These are phyloP conservation scores for Chelonus formosanus DNA, from an alignment of 2,888 invertebrate genomes.

Conservation along the genomic window DNA sequence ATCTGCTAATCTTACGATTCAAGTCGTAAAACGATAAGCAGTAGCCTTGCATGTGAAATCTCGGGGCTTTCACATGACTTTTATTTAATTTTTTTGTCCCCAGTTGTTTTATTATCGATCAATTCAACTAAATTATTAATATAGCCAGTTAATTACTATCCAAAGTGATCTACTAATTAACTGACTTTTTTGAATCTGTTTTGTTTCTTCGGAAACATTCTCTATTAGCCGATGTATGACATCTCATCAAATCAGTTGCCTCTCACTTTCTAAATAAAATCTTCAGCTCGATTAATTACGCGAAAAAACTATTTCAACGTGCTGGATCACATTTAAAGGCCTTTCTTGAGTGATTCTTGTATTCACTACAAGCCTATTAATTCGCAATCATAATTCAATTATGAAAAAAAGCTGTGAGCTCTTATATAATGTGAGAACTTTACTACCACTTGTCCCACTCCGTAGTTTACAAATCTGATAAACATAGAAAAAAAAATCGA, in stretches of 20 bases:
- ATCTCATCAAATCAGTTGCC: not conserved
- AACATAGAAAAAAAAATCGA: not conserved
- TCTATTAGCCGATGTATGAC: not conserved
- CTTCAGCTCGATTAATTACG: not conserved
- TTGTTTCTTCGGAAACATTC: constrained; percentile 9
- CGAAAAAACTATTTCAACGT: not conserved
- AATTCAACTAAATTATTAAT: constrained; percentile 19
- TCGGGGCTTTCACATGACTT: not conserved
- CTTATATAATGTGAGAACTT: not conserved
- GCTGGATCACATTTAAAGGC: not conserved
- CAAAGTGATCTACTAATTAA: not conserved
- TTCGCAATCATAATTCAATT: not conserved
- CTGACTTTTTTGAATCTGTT: not conserved
- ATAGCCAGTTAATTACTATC: not conserved
- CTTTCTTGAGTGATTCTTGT: not conserved
- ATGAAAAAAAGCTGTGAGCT: constrained; percentile 1
- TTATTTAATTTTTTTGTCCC: constrained; percentile 12
- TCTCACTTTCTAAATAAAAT: not conserved
- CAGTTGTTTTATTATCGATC: constrained; percentile 8
- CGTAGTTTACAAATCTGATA: not conserved
- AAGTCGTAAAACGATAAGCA: not conserved
- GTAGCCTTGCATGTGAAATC: constrained; percentile 7
- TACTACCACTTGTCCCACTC: not conserved
- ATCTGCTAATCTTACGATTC: constrained; percentile 12
- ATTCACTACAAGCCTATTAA: not conserved